Evolutionary conservation across 2,797 vertebrate genomes (phyloP).

Genomic region (Tachyglossus aculeatus): DNA sequence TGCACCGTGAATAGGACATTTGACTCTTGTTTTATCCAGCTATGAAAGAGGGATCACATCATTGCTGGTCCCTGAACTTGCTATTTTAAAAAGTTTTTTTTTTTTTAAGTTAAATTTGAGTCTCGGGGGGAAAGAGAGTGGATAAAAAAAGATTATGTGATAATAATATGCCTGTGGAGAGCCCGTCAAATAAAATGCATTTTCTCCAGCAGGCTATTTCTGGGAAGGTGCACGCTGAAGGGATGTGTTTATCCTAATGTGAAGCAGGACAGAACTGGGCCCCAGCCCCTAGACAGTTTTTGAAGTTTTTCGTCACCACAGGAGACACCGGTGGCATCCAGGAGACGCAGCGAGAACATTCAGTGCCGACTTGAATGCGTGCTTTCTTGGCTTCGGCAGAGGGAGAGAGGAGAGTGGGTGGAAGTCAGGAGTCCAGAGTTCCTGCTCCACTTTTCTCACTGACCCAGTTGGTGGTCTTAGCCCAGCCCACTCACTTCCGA

Average conservation of each 20-base stretch:
- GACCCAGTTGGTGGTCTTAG: no score
- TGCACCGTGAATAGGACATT: slow-evolving; percentile 18
- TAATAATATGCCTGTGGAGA: slow-evolving; percentile 54
- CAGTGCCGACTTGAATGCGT: neutral
- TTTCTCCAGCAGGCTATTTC: slow-evolving; percentile 61
- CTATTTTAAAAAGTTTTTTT: slow-evolving; percentile 52
- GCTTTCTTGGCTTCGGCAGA: neutral
- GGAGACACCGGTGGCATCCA: slow-evolving; percentile 35
- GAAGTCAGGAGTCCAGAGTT: neutral
- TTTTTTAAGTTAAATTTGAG: slow-evolving; percentile 61
- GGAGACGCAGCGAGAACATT: neutral
- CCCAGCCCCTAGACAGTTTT: slow-evolving; percentile 26
- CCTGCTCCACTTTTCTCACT: neutral
- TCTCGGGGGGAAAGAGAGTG: slow-evolving; percentile 44
- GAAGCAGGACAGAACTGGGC: slow-evolving; percentile 22
- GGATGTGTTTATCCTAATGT: slow-evolving; percentile 56
- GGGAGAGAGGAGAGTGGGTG: neutral
- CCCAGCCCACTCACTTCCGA: neutral
- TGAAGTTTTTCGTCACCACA: slow-evolving; percentile 30
- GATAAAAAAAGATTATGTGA: slow-evolving; percentile 64
- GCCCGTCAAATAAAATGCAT: slow-evolving; percentile 41
- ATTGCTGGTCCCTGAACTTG: slow-evolving; percentile 28
- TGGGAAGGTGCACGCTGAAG: slow-evolving; percentile 25
- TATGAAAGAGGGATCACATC: slow-evolving; percentile 22
- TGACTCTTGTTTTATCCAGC: slow-evolving; percentile 30